These are phyloP conservation scores for Idaea aversata DNA, from an alignment of 2,888 invertebrate genomes.

Conservation along the genomic window DNA sequence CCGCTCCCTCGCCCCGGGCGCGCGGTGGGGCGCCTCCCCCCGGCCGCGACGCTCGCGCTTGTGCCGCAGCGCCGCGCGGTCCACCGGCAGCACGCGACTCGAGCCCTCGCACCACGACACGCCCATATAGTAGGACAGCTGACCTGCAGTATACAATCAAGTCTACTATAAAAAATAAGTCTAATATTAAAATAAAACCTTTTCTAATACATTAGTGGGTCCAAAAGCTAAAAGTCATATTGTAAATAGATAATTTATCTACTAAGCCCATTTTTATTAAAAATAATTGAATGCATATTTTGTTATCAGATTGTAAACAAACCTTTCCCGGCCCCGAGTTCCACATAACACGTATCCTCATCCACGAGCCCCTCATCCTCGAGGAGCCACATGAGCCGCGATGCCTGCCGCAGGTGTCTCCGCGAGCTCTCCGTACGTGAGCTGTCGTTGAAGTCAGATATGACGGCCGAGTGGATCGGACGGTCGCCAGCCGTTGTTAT, in stretches of 20 bases:
- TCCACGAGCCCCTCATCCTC: constrained; percentile 80
- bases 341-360: constrained; percentile 86
- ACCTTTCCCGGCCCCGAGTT: constrained; percentile 96
- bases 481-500: constrained; percentile 42
- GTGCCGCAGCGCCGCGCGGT: constrained; percentile 90
- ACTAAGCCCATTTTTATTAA: too few relatives aligned
- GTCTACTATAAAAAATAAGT: too few relatives aligned
- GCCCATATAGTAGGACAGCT: constrained; percentile 88
- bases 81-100: constrained; percentile 85
- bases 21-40: constrained; percentile 29
- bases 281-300: too few relatives aligned
- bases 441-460: constrained; percentile 51
- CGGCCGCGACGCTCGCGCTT: constrained; percentile 82
- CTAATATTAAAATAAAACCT: too few relatives aligned
- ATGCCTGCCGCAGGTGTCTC: constrained; percentile 89
- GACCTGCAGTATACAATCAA: constrained; percentile 71
- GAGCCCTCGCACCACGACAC: constrained; percentile 74
- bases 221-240: too few relatives aligned
- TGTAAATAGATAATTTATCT: too few relatives aligned
- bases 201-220: too few relatives aligned
- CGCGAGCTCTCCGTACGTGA: constrained; percentile 82
- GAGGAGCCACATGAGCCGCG: constrained; percentile 86
- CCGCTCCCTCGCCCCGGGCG: background rate
- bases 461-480: constrained; percentile 52
- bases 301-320: constrained; percentile 7